phyloP scores from a whole-genome alignment of 2,797 vertebrate species.

The Harpagifer antarcticus region DNA sequence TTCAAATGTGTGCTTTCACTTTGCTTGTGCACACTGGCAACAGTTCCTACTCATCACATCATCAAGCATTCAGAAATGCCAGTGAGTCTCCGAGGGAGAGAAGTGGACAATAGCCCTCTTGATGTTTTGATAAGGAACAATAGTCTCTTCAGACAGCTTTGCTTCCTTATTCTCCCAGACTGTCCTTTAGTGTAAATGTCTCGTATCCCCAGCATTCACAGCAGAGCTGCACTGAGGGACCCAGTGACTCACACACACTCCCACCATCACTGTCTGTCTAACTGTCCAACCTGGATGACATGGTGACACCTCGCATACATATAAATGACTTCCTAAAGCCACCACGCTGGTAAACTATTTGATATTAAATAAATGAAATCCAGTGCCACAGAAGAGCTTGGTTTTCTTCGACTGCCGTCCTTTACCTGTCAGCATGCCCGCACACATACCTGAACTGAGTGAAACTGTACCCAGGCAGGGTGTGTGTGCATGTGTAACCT shows the following conservation, averaged over 20 bases:
- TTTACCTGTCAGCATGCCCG: constrained; percentile 10
- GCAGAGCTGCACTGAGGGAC: constrained; percentile 58
- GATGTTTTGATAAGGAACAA: constrained; percentile 86
- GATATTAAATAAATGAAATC: constrained; percentile 27
- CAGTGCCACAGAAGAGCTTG: neutral
- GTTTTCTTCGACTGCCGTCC: neutral
- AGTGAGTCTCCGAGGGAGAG: constrained; percentile 73
- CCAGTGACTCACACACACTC: constrained; percentile 23
- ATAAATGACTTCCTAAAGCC: constrained; percentile 43
- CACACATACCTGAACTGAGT: constrained; percentile 16
- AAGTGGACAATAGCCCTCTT: constrained; percentile 78
- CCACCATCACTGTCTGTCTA: constrained; percentile 66
- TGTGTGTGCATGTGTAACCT: constrained; percentile 67
- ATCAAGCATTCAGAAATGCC: constrained; percentile 82
- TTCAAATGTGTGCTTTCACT: constrained; percentile 14
- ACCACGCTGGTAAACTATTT: constrained; percentile 15
- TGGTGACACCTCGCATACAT: constrained; percentile 64
- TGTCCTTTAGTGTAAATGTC: constrained; percentile 85
- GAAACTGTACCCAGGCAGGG: constrained; percentile 61
- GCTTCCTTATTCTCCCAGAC: constrained; percentile 71
- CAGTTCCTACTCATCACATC: constrained; percentile 47
- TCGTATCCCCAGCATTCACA: constrained; percentile 70
- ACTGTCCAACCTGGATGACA: constrained; percentile 72
- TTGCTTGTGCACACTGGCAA: constrained; percentile 15
- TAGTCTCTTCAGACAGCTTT: constrained; percentile 81